phyloP scores from a whole-genome alignment of 2,797 vertebrate species.

The Pseudomugil tenellus region DNA sequence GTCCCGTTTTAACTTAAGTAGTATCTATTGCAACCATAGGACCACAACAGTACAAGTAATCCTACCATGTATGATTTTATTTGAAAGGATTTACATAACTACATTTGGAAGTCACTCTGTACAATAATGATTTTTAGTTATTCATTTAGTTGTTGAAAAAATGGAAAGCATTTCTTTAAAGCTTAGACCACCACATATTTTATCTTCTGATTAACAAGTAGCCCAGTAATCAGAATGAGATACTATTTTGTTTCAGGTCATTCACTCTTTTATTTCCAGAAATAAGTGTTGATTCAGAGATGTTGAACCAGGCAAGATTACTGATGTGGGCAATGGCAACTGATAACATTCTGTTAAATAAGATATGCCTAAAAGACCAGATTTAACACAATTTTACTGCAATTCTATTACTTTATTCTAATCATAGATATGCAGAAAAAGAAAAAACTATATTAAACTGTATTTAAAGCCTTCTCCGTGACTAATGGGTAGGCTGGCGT shows the following conservation, averaged over 20 bases:
- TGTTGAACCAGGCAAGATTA: not conserved
- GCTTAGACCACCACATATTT: not conserved
- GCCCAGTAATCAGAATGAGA: not conserved
- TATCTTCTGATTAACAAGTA: not conserved
- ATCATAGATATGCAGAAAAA: constrained; percentile 23
- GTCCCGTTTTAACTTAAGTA: not conserved
- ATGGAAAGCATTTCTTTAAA: not conserved
- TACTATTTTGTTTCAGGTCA: not conserved
- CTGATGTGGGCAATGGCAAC: not conserved
- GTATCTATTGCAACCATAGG: not conserved
- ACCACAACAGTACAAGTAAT: not conserved
- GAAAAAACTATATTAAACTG: constrained; percentile 1
- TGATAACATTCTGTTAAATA: constrained; percentile 4
- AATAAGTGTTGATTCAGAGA: not conserved
- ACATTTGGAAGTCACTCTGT: not conserved
- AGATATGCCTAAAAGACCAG: constrained; percentile 8
- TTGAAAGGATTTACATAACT: no score
- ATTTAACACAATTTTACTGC: constrained; percentile 7
- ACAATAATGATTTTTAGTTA: not conserved
- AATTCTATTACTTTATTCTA: constrained; percentile 24
- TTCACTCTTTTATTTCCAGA: not conserved
- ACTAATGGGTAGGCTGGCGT: constrained; percentile 9
- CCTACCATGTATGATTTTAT: not conserved
- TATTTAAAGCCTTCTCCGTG: constrained; percentile 29
- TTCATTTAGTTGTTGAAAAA: constrained; percentile 2